These are phyloP conservation scores for Halcyon chelicuti DNA, from an alignment of 2,797 vertebrate species.

Conservation along the genomic window DNA sequence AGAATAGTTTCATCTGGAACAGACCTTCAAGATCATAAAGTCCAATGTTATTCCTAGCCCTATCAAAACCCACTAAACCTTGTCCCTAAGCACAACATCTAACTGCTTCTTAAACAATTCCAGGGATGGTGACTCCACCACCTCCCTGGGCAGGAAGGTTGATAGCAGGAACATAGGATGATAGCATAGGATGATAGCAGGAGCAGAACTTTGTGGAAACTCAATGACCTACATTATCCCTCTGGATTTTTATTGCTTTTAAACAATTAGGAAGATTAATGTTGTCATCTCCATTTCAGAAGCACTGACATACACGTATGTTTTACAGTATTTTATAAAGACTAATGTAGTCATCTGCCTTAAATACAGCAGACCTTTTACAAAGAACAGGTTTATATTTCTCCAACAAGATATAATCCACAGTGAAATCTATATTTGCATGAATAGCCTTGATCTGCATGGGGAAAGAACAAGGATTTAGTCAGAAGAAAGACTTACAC, in stretches of 20 bases:
- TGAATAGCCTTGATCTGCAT: not conserved
- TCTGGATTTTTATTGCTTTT: not conserved
- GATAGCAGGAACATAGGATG: not conserved
- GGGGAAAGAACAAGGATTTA: constrained; percentile 10
- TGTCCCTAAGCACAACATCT: too few relatives aligned
- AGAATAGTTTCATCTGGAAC: too few relatives aligned
- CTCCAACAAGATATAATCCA: constrained; percentile 4
- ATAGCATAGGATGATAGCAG: not conserved
- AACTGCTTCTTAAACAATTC: too few relatives aligned
- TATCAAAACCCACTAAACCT: too few relatives aligned
- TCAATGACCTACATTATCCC: not conserved
- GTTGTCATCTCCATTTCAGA: not conserved
- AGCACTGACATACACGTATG: not conserved
- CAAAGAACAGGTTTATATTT: not conserved
- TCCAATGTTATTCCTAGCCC: too few relatives aligned
- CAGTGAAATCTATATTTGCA: constrained; percentile 7
- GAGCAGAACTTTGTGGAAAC: not conserved
- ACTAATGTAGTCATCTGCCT: not conserved
- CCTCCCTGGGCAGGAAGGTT: too few relatives aligned
- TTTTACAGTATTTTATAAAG: constrained; percentile 19
- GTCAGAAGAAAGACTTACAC: not conserved
- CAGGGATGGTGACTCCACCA: too few relatives aligned
- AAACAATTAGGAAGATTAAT: constrained; percentile 38
- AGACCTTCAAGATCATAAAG: too few relatives aligned
- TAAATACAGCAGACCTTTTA: not conserved